Conservation (phyloP, 2,888 invertebrate genomes). For the Xanthorhoe spadicearia region DNA sequence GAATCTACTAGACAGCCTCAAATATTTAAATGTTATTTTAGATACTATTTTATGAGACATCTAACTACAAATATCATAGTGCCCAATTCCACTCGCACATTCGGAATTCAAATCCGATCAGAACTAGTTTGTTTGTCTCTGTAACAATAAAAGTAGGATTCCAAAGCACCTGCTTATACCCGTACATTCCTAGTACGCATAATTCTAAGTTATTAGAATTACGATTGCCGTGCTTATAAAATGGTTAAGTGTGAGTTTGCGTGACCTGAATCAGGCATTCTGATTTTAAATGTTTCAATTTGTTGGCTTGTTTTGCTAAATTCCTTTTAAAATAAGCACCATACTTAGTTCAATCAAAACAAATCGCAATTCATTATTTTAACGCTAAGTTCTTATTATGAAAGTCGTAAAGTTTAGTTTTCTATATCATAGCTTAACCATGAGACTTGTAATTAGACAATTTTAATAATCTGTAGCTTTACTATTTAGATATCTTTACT, state of each 20-base stretch:
- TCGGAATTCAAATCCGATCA: too few species aligned
- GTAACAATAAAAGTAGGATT: not conserved
- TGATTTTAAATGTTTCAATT: conserved; percentile 32
- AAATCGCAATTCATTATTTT: conserved; percentile 9
- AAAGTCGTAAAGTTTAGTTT: not conserved
- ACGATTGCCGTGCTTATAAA: conserved; percentile 9
- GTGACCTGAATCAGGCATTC: conserved; percentile 21
- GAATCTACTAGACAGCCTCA: not conserved
- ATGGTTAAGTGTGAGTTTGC: conserved; percentile 9
- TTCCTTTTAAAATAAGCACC: conserved; percentile 20
- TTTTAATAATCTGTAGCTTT: not conserved
- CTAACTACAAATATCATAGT: too few species aligned
- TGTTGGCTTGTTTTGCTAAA: conserved; percentile 18
- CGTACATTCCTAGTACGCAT: not conserved
- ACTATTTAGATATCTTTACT: too few species aligned
- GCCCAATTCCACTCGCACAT: too few species aligned
- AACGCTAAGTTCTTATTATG: not conserved
- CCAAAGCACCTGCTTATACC: not conserved
- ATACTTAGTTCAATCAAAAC: conserved; percentile 10
- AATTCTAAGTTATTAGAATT: not conserved
- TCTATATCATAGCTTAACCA: not conserved
- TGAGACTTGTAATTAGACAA: not conserved
- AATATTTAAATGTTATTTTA: too few species aligned
- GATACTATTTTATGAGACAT: too few species aligned
- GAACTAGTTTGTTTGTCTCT: too few species aligned